A percentile compares a stretch with the other conserved stretches of the same genome.
Evolutionary conservation across 2,888 invertebrate species (phyloP).

Genomic region (Diplazon laetatorius): DNA sequence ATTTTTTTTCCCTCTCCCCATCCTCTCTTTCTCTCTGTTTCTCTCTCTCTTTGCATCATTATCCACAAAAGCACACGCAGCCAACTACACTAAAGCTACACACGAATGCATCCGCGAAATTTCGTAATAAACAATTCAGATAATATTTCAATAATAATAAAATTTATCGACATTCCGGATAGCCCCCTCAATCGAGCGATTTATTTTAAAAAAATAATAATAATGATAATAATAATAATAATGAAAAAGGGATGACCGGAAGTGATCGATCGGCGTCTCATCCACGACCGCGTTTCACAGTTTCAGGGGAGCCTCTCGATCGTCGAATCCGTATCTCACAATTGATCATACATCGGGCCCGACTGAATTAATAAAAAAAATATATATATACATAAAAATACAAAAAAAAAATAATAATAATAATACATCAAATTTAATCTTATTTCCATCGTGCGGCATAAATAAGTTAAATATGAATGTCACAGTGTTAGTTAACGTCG

Average conservation of each 20-base stretch:
- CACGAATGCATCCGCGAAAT: constrained; percentile 11
- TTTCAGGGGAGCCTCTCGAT: constrained; percentile 35
- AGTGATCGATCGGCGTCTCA: constrained; percentile 26
- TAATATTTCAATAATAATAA: no score
- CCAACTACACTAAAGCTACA: neutral
- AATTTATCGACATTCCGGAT: constrained; percentile 9
- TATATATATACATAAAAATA: neutral
- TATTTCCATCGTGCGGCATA: neutral
- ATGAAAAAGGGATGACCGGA: neutral
- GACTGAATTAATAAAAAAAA: constrained; percentile 4
- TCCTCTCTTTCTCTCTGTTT: no score
- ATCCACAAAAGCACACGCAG: neutral
- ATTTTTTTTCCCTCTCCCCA: neutral
- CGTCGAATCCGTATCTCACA: neutral
- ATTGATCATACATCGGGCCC: neutral
- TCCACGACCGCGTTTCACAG: constrained; percentile 6
- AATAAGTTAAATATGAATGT: constrained; percentile 19
- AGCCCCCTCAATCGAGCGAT: neutral
- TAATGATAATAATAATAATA: neutral
- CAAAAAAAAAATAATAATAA: no score
- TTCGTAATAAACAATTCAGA: neutral
- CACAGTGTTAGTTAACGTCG: constrained; percentile 21
- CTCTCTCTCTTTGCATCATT: neutral
- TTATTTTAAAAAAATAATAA: no score
- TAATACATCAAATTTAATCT: no score